Conservation (phyloP, 2,888 invertebrate species). For the Ophion obscuratus region DNA sequence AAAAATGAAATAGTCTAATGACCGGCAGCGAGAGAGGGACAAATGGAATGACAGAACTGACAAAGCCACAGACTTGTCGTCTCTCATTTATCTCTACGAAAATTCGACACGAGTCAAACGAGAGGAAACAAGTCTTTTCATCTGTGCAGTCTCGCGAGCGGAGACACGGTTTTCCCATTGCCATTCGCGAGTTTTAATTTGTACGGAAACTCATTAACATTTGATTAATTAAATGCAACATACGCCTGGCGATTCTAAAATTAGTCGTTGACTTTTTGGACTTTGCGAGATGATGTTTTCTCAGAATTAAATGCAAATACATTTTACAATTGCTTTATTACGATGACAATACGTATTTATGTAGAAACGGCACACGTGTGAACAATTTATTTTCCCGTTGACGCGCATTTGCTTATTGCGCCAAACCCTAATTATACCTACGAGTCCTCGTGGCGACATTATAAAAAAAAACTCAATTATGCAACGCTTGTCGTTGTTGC, state of each 20-base stretch:
- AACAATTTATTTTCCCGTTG: slow-evolving; percentile 1
- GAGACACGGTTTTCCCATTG: neutral
- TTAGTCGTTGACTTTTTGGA: neutral
- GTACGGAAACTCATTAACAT: slow-evolving; percentile 26
- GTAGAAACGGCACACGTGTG: slow-evolving; percentile 12
- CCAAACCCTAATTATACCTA: slow-evolving; percentile 35
- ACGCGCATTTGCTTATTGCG: slow-evolving; percentile 16
- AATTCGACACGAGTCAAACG: slow-evolving; percentile 26
- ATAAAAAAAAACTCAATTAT: slow-evolving; percentile 33
- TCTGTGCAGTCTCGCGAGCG: slow-evolving; percentile 41
- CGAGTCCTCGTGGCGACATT: slow-evolving; percentile 25
- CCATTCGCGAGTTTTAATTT: neutral
- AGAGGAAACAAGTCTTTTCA: slow-evolving; percentile 30
- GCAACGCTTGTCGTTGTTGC: slow-evolving; percentile 3
- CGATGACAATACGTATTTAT: neutral
- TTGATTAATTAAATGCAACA: slow-evolving; percentile 5
- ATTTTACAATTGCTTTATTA: neutral
- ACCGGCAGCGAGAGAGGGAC: neutral
- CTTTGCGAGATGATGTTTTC: slow-evolving; percentile 1
- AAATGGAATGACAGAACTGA: slow-evolving; percentile 29
- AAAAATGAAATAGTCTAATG: slow-evolving; percentile 23
- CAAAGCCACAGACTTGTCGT: slow-evolving; percentile 17
- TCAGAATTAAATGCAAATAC: slow-evolving; percentile 32
- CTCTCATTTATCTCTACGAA: slow-evolving; percentile 6
- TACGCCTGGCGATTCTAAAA: neutral